These are phyloP conservation scores for Sitobion miscanthi DNA, from an alignment of 1,140 invertebrate species.

Conservation along the genomic window DNA sequence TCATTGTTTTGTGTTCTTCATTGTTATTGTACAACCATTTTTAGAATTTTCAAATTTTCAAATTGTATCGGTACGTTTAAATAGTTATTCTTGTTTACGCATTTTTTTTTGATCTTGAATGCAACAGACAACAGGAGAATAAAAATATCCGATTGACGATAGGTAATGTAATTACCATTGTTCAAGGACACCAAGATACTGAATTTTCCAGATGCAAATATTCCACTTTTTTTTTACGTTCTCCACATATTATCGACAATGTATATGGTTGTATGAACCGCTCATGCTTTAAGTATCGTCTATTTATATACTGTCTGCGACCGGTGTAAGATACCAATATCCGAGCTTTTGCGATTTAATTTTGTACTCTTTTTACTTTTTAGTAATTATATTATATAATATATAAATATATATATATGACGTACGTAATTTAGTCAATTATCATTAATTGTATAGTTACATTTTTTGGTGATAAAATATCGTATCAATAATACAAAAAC, in stretches of 20 bases:
- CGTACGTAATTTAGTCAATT: background rate
- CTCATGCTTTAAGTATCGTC: background rate
- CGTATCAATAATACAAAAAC: background rate
- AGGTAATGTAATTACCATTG: background rate
- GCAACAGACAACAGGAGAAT: too few relatives aligned
- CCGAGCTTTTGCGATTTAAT: background rate
- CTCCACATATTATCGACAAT: background rate
- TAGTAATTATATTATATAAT: background rate
- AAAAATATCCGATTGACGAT: background rate
- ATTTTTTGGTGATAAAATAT: background rate
- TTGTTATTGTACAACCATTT: too few relatives aligned
- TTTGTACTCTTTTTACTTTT: background rate
- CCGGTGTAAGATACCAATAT: background rate
- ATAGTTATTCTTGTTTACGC: too few relatives aligned
- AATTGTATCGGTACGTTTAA: background rate
- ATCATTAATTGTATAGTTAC: background rate
- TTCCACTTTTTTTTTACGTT: background rate
- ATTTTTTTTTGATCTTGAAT: background rate
- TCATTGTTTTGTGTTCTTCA: too few relatives aligned
- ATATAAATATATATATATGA: background rate
- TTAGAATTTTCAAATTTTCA: background rate
- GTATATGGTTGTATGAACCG: background rate
- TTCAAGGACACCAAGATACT: background rate
- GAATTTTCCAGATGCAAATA: background rate
- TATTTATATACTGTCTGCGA: background rate